Evolutionary conservation across 2,113 vertebrate genomes (phyloP).

Genomic region (Odobenus rosmarus): DNA sequence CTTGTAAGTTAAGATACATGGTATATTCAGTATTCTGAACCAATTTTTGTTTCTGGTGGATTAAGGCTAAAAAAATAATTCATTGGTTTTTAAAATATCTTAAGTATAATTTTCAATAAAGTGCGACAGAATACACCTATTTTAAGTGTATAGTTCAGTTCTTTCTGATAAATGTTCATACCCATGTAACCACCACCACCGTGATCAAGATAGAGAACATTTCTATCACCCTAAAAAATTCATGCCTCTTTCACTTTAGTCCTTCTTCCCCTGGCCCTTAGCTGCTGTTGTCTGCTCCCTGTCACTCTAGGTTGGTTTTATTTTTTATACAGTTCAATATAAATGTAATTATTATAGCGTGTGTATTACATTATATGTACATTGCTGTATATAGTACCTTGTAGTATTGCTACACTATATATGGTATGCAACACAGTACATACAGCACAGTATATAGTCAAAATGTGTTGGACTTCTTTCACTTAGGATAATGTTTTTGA

Average conservation of each 20-base stretch:
- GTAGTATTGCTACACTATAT: background rate
- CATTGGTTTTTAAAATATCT: background rate
- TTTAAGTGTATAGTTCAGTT: slow-evolving; percentile 26
- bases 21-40: background rate
- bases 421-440: background rate
- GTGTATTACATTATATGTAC: background rate
- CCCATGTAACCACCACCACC: background rate
- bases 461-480: background rate
- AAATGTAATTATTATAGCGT: background rate
- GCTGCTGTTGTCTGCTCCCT: background rate
- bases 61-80: slow-evolving; percentile 1
- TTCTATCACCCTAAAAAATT: background rate
- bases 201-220: background rate
- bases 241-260: background rate
- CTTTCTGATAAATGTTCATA: background rate
- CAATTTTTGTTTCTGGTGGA: slow-evolving; percentile 29
- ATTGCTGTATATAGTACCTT: background rate
- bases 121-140: background rate
- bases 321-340: background rate
- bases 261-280: background rate
- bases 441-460: background rate
- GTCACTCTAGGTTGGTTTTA: background rate
- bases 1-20: slow-evolving; percentile 12
- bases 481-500: background rate
- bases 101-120: slow-evolving; percentile 23